Evolutionary conservation across 2,797 vertebrate species (phyloP), one percentile per base, ranked within the genome.

Genomic region (Enteromius paludinosus): DNA sequence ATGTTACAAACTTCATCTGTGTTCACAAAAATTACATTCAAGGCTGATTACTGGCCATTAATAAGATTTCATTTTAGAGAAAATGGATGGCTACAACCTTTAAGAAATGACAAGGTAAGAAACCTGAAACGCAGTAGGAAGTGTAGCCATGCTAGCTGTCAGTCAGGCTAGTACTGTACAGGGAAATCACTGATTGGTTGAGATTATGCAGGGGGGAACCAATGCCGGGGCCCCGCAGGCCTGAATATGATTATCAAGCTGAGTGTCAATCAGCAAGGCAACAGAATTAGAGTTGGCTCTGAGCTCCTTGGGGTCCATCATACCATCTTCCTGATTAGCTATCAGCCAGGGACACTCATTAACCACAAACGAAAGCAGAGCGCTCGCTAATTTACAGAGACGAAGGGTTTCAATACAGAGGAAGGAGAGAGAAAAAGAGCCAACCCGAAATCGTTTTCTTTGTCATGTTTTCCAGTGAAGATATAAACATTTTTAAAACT

Each of bases 211-310:
- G 78, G 52, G 81, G 72, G 84, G 76, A 82, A 87, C 68, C 81
- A 81, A 85, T 85, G 76, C 59, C 86, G 79, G 69, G 56, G 52
- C 3, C 84, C 76, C 84, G 43, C 76, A 38, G 87, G 88, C 74
- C 86, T 87, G 82, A 92, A 89, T 89, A 87, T 35, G 82, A 85
- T 88, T 89, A 91, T 88, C 79, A 89, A 78, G 59, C 65, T 81
- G 84, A 76, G 78, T 89, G 89, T 92, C 91, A 90, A 84, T 91
- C 88, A 90, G 86, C 82, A 45, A 49, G 84, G 61, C 62, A 86
- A 84, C 49, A 73, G 77, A 88, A 89, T 85, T 83, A 79, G 71
- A 83, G 71, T 59, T 66, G 66, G 64, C 66, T 70, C 70, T 54
- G 28, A 33, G 28, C 77, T 69, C 66, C 81, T 62, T 54, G 11